These are phyloP conservation scores for Leptoteleia sp. DNA, from an alignment of 1,140 invertebrate species.

Conservation along the genomic window DNA sequence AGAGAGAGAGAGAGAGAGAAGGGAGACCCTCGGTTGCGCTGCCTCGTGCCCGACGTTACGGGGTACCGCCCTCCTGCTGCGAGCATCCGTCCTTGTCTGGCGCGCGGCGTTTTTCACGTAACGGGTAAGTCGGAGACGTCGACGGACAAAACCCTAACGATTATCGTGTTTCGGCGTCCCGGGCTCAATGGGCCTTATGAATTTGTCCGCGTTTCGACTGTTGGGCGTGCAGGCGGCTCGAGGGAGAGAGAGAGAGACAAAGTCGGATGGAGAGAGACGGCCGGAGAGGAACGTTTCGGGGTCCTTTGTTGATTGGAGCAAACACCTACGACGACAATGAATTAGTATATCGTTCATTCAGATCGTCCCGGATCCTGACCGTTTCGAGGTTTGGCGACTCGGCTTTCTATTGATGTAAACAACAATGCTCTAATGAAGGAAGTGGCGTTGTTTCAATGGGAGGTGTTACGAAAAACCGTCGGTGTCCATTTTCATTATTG, in stretches of 20 bases:
- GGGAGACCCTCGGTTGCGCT: conserved; percentile 69
- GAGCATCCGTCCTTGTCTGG: conserved; percentile 64
- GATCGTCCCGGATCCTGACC: not conserved
- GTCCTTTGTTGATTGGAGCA: conserved; percentile 40
- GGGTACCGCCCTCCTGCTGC: conserved; percentile 74
- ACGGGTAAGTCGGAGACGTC: conserved; percentile 63
- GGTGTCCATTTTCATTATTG: too few relatives aligned
- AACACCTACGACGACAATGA: conserved; percentile 55
- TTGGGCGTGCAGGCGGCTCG: not conserved
- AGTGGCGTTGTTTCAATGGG: too few relatives aligned
- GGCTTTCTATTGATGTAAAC: not conserved
- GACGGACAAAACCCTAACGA: conserved; percentile 32
- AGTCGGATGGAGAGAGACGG: not conserved
- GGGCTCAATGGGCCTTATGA: conserved; percentile 45
- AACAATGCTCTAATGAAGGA: not conserved
- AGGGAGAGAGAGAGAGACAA: not conserved
- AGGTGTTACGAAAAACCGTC: too few relatives aligned
- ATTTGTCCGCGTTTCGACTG: conserved; percentile 49
- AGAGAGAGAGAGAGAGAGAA: conserved; percentile 27
- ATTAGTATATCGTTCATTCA: conserved; percentile 28
- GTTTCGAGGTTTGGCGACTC: not conserved
- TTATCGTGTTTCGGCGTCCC: conserved; percentile 57
- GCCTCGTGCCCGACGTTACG: conserved; percentile 76
- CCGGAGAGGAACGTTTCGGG: not conserved
- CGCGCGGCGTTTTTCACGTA: conserved; percentile 58